These are phyloP conservation scores for Hyles vespertilio DNA, from an alignment of 1,140 invertebrate species.

Conservation along the genomic window DNA sequence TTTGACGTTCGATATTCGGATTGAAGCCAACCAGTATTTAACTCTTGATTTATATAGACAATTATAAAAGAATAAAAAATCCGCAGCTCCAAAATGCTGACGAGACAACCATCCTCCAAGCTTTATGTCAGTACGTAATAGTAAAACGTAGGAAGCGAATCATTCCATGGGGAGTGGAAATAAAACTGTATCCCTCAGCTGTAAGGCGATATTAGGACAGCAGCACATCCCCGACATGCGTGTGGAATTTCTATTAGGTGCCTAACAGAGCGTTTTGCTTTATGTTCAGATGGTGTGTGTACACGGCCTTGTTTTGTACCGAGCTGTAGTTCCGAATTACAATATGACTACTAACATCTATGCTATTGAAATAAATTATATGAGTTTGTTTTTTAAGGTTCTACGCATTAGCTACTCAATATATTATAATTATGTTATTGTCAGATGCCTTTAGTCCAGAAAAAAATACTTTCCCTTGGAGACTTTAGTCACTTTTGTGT, in stretches of 20 bases:
- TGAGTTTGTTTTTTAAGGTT: not conserved
- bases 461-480: too few species aligned
- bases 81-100: not conserved
- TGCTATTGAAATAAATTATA: not conserved
- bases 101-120: not conserved
- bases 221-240: slow-evolving; percentile 36
- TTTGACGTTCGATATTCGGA: too few species aligned
- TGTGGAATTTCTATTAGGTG: slow-evolving; percentile 47
- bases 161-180: slow-evolving; percentile 23
- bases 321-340: not conserved
- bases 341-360: not conserved
- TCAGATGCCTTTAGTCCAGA: too few species aligned
- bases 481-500: too few species aligned
- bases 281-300: slow-evolving; percentile 23
- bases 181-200: slow-evolving; percentile 33
- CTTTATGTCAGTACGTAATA: slow-evolving; percentile 12
- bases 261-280: slow-evolving; percentile 41
- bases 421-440: too few species aligned
- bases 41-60: too few species aligned
- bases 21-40: too few species aligned
- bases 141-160: slow-evolving; percentile 27
- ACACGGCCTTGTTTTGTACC: slow-evolving; percentile 4
- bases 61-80: not conserved
- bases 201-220: slow-evolving; percentile 38
- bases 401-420: not conserved